A percentile compares a stretch with the other conserved stretches of the same genome.
phyloP scores from a whole-genome alignment of 2,888 invertebrate genomes.

The Drosophila imparisetae region DNA sequence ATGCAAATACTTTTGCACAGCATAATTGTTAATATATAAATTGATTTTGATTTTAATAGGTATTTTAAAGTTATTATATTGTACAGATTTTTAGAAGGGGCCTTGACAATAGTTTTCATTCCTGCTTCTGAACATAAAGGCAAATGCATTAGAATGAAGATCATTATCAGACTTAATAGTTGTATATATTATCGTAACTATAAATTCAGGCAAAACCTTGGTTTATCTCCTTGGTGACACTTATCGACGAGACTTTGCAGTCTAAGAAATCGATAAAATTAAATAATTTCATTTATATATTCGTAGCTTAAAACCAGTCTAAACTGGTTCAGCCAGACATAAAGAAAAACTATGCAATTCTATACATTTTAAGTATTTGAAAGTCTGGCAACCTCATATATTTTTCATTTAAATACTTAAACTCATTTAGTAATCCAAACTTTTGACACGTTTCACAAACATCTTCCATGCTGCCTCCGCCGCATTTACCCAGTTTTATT shows the following conservation, averaged over 20 bases:
- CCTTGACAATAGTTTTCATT: background rate
- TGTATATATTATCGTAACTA: background rate
- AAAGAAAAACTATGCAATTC: background rate
- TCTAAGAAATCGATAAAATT: background rate
- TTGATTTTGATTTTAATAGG: background rate
- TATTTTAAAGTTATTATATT: background rate
- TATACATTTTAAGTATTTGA: conserved; percentile 18
- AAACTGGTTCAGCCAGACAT: conserved; percentile 5
- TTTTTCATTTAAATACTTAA: conserved; percentile 51
- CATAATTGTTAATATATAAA: background rate
- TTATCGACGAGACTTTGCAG: background rate
- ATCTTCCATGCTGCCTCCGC: conserved; percentile 15
- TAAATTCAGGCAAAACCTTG: background rate
- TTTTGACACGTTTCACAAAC: conserved; percentile 72
- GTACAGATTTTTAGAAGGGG: background rate
- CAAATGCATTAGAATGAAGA: background rate
- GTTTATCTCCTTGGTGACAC: background rate
- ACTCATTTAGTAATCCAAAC: conserved; percentile 66
- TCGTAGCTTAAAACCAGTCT: background rate
- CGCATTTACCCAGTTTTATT: conserved; percentile 26
- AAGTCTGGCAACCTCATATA: conserved; percentile 19
- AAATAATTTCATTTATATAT: background rate
- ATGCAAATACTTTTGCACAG: no score
- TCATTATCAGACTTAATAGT: background rate
- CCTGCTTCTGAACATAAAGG: background rate